phyloP scores from a whole-genome alignment of 2,113 vertebrate genomes.

The Rhinopomastus cyanomelas region DNA sequence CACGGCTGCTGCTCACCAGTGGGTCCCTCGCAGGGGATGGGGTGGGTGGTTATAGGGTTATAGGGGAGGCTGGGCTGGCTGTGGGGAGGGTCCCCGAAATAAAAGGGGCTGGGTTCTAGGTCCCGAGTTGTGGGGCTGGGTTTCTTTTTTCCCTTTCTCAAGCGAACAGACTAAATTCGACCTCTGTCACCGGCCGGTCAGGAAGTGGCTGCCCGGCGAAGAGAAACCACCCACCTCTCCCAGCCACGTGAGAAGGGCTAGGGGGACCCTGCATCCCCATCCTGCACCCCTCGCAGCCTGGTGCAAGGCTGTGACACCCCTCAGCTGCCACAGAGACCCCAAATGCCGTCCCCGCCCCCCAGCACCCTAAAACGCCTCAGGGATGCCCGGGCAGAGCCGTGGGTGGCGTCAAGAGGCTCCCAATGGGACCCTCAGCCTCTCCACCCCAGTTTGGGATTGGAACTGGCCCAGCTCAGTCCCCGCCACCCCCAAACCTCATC shows the following conservation, averaged over 20 bases:
- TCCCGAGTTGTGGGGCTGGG: background rate
- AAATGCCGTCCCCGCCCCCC: background rate
- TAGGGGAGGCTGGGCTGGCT: background rate
- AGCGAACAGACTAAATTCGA: slow-evolving; percentile 30
- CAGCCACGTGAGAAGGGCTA: background rate
- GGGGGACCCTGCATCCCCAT: background rate
- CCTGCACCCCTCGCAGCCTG: rapidly evolving
- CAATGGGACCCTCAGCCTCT: background rate
- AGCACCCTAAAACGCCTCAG: background rate
- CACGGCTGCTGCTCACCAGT: rapidly evolving
- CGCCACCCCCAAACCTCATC: rapidly evolving
- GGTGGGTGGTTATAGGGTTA: background rate
- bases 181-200: background rate
- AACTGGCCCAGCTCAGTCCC: background rate
- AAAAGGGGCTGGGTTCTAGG: background rate
- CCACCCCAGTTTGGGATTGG: background rate
- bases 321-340: rapidly evolving
- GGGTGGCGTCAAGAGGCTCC: rapidly evolving
- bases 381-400: rapidly evolving
- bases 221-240: slow-evolving; percentile 29
- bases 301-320: rapidly evolving
- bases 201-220: slow-evolving; percentile 54
- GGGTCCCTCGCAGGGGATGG: rapidly evolving
- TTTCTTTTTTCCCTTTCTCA: background rate
- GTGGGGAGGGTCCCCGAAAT: background rate